phyloP scores from a whole-genome alignment of 30 jellyfish, hydroid and myxozoan genomes.

The Chrysaora quinquecirrha region DNA sequence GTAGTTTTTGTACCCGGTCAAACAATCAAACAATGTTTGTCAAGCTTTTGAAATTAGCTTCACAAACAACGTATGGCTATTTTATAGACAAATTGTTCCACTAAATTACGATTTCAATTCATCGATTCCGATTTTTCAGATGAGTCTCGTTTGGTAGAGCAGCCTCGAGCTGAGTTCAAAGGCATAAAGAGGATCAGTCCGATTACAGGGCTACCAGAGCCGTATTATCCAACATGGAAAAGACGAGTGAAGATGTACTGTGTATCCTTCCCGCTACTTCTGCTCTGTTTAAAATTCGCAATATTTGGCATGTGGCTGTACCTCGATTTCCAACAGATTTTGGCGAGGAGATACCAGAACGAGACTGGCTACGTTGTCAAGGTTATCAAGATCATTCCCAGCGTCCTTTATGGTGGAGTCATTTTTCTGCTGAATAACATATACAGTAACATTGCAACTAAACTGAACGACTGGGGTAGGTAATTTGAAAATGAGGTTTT shows the following conservation, averaged over 20 bases:
- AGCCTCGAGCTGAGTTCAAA: constrained; percentile 94
- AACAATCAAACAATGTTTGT: no score
- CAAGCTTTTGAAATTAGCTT: no score
- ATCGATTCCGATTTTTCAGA: no score
- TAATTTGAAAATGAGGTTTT: no score
- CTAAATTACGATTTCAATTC: no score
- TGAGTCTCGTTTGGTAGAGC: constrained; percentile 71
- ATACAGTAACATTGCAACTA: constrained; percentile 81
- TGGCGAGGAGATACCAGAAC: constrained; percentile 57
- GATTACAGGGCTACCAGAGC: constrained; percentile 91
- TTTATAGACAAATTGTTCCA: no score
- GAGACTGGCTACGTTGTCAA: constrained; percentile 69
- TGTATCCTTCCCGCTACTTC: constrained; percentile 88
- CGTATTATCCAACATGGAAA: constrained; percentile 94
- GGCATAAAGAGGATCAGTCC: constrained; percentile 89
- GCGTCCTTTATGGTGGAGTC: constrained; percentile 74
- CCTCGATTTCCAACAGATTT: constrained; percentile 78
- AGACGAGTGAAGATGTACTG: constrained; percentile 89
- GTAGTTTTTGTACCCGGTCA: no score
- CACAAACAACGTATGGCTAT: no score
- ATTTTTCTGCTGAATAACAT: constrained; percentile 67
- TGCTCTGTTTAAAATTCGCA: constrained; percentile 79
- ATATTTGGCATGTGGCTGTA: constrained; percentile 92
- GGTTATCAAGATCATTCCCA: constrained; percentile 63
- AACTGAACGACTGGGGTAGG: constrained; percentile 97